A percentile compares a stretch with the other conserved stretches of the same genome.
Evolutionary conservation across 2,888 invertebrate species (phyloP).

Genomic region (Uloborus plumipes): DNA sequence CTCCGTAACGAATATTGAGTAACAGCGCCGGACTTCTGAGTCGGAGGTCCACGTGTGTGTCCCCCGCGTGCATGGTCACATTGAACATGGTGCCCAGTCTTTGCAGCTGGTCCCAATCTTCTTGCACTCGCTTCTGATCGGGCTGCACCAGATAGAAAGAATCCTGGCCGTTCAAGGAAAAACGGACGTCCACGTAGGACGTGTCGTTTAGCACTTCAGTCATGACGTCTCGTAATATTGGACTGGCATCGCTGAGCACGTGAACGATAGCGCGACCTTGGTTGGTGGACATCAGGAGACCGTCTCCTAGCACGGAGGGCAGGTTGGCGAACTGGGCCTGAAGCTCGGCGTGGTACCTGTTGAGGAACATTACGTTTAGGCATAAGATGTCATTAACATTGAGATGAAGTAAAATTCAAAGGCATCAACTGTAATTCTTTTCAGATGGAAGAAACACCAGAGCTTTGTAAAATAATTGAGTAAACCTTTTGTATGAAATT

Average conservation of each 20-base stretch:
- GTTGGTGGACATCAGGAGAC: slow-evolving; percentile 82
- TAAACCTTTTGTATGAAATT: too few relatives aligned
- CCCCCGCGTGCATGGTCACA: slow-evolving; percentile 65
- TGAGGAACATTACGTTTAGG: too few relatives aligned
- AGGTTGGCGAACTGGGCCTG: slow-evolving; percentile 65
- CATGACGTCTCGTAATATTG: slow-evolving; percentile 91
- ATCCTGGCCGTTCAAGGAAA: slow-evolving; percentile 76
- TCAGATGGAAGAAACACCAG: too few relatives aligned
- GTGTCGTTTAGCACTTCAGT: slow-evolving; percentile 93
- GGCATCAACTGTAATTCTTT: too few relatives aligned
- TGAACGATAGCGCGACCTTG: slow-evolving; percentile 76
- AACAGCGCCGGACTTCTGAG: slow-evolving; percentile 92
- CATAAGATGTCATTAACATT: not conserved
- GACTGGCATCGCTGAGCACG: slow-evolving; percentile 87
- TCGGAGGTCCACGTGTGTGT: slow-evolving; percentile 77
- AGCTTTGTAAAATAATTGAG: too few relatives aligned
- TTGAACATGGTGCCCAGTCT: slow-evolving; percentile 77
- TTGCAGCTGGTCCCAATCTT: slow-evolving; percentile 89
- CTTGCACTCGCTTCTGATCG: slow-evolving; percentile 87
- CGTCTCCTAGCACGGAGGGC: slow-evolving; percentile 77
- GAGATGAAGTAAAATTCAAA: too few relatives aligned
- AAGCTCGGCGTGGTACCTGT: slow-evolving; percentile 33
- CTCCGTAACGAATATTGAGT: slow-evolving; percentile 93
- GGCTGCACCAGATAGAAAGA: slow-evolving; percentile 90
- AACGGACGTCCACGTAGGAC: slow-evolving; percentile 85